Base-by-base conservation (phyloP, 1,140 invertebrate species). In the Brachionus plicatilis region DNA sequence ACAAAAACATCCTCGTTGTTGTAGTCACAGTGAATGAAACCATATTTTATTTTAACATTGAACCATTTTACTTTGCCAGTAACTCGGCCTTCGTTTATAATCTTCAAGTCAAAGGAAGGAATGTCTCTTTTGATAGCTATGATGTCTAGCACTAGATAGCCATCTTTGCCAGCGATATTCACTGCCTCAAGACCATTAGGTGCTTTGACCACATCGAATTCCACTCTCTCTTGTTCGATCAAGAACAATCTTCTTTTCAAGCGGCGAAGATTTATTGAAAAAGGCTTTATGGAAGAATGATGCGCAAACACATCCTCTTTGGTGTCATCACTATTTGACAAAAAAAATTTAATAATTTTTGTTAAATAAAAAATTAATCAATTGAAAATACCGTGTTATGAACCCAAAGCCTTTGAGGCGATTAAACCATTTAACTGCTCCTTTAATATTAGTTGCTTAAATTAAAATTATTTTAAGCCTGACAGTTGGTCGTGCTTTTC, bases 31-130 rank as follows among this genome's bases (percentile, higher is more conserved):
- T 98, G 98, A 90, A 99, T 99, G 91, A 99, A 99, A 88, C 97
- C 97, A 92, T 99, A 99, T 90, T 97, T 97, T 92, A 95, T 98
- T 92, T 98, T 99, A 66, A 98, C 96, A 90, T 98, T 98, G 92
- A 98, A 98, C 95, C 95, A 97, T 91, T 97, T 97, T 17, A 97
- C 95, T 87, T 94, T 95, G 88, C 95, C 95, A 88, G 93, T 94
- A 88, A 97, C 68, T 33, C 60, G 14, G 11, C 56, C 43, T 47
- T 68, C 79, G 53, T 82, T 82, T 65, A 82, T 82, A 20, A 82
- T 82, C 27, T 82, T 43, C 41, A 82, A 47, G 12, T 82, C 79
- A 24, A 82, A 45, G 45, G 79, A 47, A 14, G 79, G 79, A 24
- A 82, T 82, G 9, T 82, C 79, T 65, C 79, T 53, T 65, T 68